Percentiles rank a stretch among this genome's conserved stretches.
Evolutionary conservation across 1,140 invertebrate genomes (phyloP).

Genomic region (Philotrypesis tridentata): DNA sequence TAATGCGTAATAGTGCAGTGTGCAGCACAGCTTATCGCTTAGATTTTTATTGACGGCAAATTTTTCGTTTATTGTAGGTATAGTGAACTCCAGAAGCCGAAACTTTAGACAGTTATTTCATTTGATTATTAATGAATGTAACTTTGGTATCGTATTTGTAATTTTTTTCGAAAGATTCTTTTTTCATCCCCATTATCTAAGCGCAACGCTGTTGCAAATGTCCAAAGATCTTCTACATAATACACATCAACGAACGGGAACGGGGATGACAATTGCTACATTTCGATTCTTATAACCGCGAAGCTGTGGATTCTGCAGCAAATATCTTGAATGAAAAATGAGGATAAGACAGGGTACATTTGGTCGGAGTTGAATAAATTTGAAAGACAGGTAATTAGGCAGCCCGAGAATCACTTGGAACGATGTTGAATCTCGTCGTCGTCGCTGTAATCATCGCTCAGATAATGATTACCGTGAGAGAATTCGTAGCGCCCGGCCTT

Average conservation of each 20-base stretch:
- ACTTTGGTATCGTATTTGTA: not conserved
- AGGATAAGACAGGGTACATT: slow-evolving; percentile 33
- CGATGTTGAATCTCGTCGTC: slow-evolving; percentile 69
- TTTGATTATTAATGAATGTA: slow-evolving; percentile 3
- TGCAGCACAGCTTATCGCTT: slow-evolving; percentile 19
- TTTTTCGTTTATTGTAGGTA: not conserved
- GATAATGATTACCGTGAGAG: slow-evolving; percentile 64
- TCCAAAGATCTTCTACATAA: not conserved
- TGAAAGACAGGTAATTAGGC: slow-evolving; percentile 35
- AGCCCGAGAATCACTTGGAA: slow-evolving; percentile 39
- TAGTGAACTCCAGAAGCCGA: slow-evolving; percentile 6
- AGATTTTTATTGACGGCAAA: not conserved
- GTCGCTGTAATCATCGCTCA: slow-evolving; percentile 72
- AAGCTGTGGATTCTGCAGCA: slow-evolving; percentile 2
- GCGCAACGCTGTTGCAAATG: not conserved
- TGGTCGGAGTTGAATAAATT: slow-evolving; percentile 33
- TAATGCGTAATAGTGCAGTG: slow-evolving; percentile 21
- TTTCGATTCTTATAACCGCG: slow-evolving; percentile 10
- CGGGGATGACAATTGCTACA: not conserved
- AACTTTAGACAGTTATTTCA: slow-evolving; percentile 3
- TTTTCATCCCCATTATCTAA: not conserved
- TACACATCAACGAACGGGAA: not conserved
- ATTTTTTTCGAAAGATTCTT: not conserved
- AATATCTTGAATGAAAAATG: slow-evolving; percentile 29
- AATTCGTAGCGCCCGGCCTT: slow-evolving; percentile 73